phyloP scores from a whole-genome alignment of 2,888 invertebrate species.

The Caradrina kadenii region DNA sequence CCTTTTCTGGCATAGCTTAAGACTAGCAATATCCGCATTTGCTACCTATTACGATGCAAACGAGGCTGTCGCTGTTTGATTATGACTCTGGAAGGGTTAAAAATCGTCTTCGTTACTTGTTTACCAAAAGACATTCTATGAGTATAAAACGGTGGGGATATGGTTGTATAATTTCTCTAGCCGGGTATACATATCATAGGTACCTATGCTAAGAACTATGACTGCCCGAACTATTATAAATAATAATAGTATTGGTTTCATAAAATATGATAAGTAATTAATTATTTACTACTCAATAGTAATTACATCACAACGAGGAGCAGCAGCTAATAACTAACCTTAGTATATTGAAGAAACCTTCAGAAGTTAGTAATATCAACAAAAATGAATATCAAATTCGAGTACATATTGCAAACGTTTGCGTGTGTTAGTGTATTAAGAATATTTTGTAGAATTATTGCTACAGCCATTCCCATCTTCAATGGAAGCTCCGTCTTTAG shows the following conservation, averaged over 20 bases:
- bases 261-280: too few relatives aligned
- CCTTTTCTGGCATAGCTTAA: slow-evolving; percentile 6
- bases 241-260: too few relatives aligned
- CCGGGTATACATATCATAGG: too few relatives aligned
- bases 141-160: neutral
- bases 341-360: neutral
- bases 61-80: slow-evolving; percentile 1
- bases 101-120: neutral
- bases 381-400: slow-evolving; percentile 10
- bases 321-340: neutral
- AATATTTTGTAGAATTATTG: neutral
- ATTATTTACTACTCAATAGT: too few relatives aligned
- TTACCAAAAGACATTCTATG: slow-evolving; percentile 6
- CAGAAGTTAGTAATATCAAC: neutral
- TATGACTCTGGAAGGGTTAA: slow-evolving; percentile 5
- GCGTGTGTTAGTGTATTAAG: neutral
- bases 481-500: slow-evolving; percentile 8
- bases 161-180: too few relatives aligned
- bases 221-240: too few relatives aligned
- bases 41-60: slow-evolving; percentile 36
- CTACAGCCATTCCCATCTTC: neutral
- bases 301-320: too few relatives aligned
- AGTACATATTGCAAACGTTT: neutral
- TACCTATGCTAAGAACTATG: too few relatives aligned
- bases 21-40: slow-evolving; percentile 6